A percentile compares a stretch with the other conserved stretches of the same genome.
These are phyloP conservation scores for Lathamus discolor DNA, from an alignment of 2,113 vertebrate species.

Conservation along the genomic window DNA sequence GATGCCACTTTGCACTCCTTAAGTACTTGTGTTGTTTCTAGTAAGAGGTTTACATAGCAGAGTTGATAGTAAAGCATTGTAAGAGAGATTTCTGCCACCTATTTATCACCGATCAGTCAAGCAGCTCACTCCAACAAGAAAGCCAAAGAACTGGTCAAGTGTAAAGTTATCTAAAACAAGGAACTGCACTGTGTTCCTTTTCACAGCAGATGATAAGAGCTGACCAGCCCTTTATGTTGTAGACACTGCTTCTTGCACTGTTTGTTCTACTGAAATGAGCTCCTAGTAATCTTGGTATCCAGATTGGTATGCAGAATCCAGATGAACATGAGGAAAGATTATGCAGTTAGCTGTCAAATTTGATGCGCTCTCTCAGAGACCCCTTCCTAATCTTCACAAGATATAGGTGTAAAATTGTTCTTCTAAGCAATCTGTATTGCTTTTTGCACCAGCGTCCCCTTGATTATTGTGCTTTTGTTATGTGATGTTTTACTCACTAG, in stretches of 20 bases:
- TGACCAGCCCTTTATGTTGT: fast-evolving
- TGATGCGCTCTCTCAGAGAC: neutral
- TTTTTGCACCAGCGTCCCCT: neutral
- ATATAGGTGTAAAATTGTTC: neutral
- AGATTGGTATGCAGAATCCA: neutral
- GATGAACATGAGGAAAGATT: neutral
- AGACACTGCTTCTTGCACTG: fast-evolving
- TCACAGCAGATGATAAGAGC: neutral
- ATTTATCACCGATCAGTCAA: neutral
- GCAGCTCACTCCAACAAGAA: neutral
- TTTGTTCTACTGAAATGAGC: neutral
- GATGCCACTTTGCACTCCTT: neutral
- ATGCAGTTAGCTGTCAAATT: neutral
- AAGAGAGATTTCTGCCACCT: neutral
- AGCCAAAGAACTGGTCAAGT: conserved; percentile 20
- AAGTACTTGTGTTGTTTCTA: neutral
- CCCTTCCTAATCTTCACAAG: neutral
- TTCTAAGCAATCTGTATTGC: neutral
- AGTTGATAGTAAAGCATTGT: neutral
- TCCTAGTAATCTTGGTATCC: neutral
- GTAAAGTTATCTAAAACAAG: neutral
- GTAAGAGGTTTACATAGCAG: neutral
- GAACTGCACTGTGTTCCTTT: neutral
- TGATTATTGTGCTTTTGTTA: neutral
- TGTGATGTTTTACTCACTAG: neutral